Evolutionary conservation across 2,888 invertebrate genomes (phyloP), one percentile per base, ranked within the genome.

Genomic region (Parnassius smintheus): DNA sequence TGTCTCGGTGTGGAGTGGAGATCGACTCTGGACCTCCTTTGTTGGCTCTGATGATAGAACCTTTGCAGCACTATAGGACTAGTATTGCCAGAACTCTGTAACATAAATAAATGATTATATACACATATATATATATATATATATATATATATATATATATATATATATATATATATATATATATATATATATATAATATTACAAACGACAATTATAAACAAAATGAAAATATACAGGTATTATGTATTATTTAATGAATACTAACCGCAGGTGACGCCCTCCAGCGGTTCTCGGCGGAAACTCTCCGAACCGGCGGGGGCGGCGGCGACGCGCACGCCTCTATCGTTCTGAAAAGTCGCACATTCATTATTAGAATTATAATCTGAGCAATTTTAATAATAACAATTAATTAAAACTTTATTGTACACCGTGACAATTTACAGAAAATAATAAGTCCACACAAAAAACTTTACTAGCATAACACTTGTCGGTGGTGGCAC

Each of bases 41-140:
- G 96, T 76, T 95, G 95, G 77, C 94, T 95, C 79, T 96, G 96
- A 81, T 96, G 96, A 77, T 95, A 95, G 80, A 95, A 96, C 80
- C 96, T 92, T 80, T 96, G 96, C 70, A 96, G 88, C 65, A 96
- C 95, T 80, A 96, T 95, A 48, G 96, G 96, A 85, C 95, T 96
- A 61, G 95, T 95, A 86, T 95, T 96, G 68, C 95, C 95, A 52
- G 93, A 93, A 75, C 88, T 91, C 92, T 92, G 83, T 1, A 62
- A 61, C 13, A 25, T 49, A 13, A 13, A 48, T 4, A 0, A 0
- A 42, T 44, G 9, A 44, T 18, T 18, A 13, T n/a, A 53, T 41
- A 13, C 2, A 9, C 42, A 9, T 44, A 9, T 11, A 11, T 44
- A 11, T 44, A 1, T 9, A 42, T 42, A 42, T 9, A 42, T 42